Evolutionary conservation across 2,888 invertebrate species (phyloP).

Genomic region (Synanthedon myopaeformis): DNA sequence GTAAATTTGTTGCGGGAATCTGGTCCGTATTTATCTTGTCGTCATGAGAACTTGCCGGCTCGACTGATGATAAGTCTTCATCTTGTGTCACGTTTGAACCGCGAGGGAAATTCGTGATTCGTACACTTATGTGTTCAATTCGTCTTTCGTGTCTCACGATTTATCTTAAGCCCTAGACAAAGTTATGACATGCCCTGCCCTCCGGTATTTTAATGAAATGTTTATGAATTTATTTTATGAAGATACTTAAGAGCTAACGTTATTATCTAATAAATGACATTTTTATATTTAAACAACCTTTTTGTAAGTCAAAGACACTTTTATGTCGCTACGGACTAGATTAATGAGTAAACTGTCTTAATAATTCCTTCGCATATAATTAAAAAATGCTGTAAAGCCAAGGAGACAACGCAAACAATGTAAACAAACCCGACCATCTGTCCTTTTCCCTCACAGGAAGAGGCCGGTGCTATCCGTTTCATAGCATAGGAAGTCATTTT

Average conservation of each 20-base stretch:
- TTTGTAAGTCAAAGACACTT: no score
- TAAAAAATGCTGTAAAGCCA: no score
- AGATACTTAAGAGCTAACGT: not conserved
- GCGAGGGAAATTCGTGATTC: slow-evolving; percentile 34
- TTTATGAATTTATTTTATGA: slow-evolving; percentile 6
- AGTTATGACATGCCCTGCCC: slow-evolving; percentile 16
- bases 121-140: slow-evolving; percentile 14
- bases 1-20: slow-evolving; percentile 16
- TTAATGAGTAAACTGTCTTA: no score
- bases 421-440: no score
- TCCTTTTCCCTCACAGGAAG: no score
- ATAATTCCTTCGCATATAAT: no score
- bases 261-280: no score
- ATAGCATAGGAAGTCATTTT: no score
- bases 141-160: slow-evolving; percentile 20
- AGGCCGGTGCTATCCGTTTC: no score
- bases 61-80: slow-evolving; percentile 25
- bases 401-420: no score
- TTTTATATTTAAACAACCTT: no score
- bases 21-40: slow-evolving; percentile 17
- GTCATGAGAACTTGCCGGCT: slow-evolving; percentile 15
- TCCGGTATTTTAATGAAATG: slow-evolving; percentile 9
- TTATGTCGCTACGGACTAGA: no score
- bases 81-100: slow-evolving; percentile 21
- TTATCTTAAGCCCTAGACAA: slow-evolving; percentile 19